Evolutionary conservation across 2,888 invertebrate genomes (phyloP), one percentile per base, ranked within the genome.

Genomic region (Drosophila mercatorum): DNA sequence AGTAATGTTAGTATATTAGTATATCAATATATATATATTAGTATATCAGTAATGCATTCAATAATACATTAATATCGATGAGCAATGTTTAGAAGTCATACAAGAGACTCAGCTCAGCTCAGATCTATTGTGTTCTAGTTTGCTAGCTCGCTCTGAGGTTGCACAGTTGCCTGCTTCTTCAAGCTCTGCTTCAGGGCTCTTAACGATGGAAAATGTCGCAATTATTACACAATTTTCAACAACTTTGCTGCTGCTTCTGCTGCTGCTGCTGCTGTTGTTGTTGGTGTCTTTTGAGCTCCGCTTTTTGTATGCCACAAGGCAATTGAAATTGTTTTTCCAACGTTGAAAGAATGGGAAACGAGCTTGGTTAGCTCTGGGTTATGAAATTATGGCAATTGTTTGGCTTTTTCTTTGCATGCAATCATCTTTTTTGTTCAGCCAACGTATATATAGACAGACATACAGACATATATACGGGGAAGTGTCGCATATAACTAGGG

Each of bases 351-450:
- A 86, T 83, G 74, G 74, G 68, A 72, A 72, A 66, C 72, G 47
- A 83, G 83, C 83, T 84, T 44, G 61, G 36, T 51, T 70, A 41
- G 74, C 74, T 75, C 55, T 69, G 68, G 78, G 82, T 87, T 84
- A 84, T 84, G 87, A 84, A 84, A 84, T 84, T 59, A 70, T 80
- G 72, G 82, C 84, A 78, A 87, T 84, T 87, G 84, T 81, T 72
- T 81, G 59, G 72, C 73, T 74, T 74, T 74, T 68, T 61, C 47
- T 60, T 51, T 64, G 59, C 74, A 74, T 78, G 78, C 68, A 78
- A 78, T 66, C 49, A 34, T 49, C 34, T 51, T 34, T 63, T 78
- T 68, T 61, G 68, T 65, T 67, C 57, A 47, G 31, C 49, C 31
- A 44, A 49, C 17, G 26, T 26, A 26, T 26, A 17, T 8, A 49